A percentile compares a stretch with the other conserved stretches of the same genome.
phyloP scores from a whole-genome alignment of 30 jellyfish, hydroid and myxozoan genomes.

The Aurelia sp. region DNA sequence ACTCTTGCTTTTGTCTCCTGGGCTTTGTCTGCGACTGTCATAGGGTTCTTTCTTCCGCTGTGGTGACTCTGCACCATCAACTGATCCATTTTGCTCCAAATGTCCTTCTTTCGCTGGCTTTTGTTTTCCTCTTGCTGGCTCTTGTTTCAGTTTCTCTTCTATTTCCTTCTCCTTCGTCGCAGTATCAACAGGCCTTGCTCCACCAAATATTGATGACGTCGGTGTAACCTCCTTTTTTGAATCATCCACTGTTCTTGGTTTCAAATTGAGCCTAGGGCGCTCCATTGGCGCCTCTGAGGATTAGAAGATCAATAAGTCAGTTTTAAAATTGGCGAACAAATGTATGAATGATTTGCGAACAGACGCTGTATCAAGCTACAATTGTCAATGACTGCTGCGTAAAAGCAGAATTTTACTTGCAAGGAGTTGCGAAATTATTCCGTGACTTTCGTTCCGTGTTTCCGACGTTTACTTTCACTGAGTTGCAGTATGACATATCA shows the following conservation, averaged over 20 bases:
- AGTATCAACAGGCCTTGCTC: constrained; percentile 98
- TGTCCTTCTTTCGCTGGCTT: constrained; percentile 24
- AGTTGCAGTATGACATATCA: too few relatives aligned
- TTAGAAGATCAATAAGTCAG: background rate
- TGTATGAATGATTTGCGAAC: too few relatives aligned
- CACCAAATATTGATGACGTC: constrained; percentile 89
- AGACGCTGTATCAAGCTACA: too few relatives aligned
- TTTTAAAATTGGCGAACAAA: too few relatives aligned
- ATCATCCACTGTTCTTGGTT: constrained; percentile 76
- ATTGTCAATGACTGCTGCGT: too few relatives aligned
- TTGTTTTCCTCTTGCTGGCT: background rate
- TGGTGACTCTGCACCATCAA: background rate
- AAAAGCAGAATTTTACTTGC: too few relatives aligned
- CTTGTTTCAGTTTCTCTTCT: constrained; percentile 64
- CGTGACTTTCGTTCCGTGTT: too few relatives aligned
- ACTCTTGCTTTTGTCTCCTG: background rate
- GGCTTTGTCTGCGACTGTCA: too few relatives aligned
- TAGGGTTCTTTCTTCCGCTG: too few relatives aligned
- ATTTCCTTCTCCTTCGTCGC: constrained; percentile 86
- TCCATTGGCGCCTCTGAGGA: constrained; percentile 69
- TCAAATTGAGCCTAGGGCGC: constrained; percentile 84
- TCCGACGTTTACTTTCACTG: too few relatives aligned
- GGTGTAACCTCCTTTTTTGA: constrained; percentile 26
- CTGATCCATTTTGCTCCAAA: constrained; percentile 1
- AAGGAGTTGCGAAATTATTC: too few relatives aligned